These are phyloP conservation scores for Kryptolebias ocellatus DNA, from an alignment of 2,797 vertebrate genomes.

Conservation along the genomic window DNA sequence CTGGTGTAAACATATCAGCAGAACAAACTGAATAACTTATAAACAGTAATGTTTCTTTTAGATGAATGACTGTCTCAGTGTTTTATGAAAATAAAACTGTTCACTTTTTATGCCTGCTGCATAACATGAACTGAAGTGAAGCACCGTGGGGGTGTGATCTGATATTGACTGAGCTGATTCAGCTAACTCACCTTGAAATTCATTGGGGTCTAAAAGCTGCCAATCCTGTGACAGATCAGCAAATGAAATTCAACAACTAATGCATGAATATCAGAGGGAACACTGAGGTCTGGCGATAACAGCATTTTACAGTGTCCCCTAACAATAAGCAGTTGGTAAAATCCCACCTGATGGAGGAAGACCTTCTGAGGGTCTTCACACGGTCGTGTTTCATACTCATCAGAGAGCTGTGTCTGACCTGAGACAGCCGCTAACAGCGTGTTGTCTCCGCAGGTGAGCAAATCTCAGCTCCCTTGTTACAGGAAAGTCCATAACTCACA, in stretches of 20 bases:
- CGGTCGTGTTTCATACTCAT: conserved; percentile 54
- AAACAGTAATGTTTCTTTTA: conserved; percentile 54
- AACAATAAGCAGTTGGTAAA: conserved; percentile 30
- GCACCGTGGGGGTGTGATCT: conserved; percentile 22
- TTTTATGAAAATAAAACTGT: conserved; percentile 57
- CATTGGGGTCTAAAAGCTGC: conserved; percentile 34
- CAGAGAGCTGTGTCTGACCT: conserved; percentile 59
- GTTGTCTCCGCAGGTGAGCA: conserved; percentile 57
- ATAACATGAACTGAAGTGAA: conserved; percentile 36
- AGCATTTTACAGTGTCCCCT: conserved; percentile 4
- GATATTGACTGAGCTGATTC: conserved; percentile 46
- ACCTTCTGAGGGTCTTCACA: conserved; percentile 41
- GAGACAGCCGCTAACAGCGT: conserved; percentile 55
- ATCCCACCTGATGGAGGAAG: conserved; percentile 35
- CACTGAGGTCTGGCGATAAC: neutral
- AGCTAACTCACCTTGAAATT: conserved; percentile 37
- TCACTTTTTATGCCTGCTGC: conserved; percentile 38
- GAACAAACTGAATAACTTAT: conserved; percentile 43
- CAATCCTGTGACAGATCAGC: conserved; percentile 26
- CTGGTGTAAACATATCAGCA: conserved; percentile 44
- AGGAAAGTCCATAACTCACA: conserved; percentile 60
- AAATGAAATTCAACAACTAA: conserved; percentile 26
- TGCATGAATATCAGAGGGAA: conserved; percentile 16
- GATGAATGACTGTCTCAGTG: conserved; percentile 49
- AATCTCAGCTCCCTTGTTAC: conserved; percentile 45